Evolutionary conservation across 2,797 vertebrate genomes (phyloP).

Genomic region (Lagodon rhomboides): DNA sequence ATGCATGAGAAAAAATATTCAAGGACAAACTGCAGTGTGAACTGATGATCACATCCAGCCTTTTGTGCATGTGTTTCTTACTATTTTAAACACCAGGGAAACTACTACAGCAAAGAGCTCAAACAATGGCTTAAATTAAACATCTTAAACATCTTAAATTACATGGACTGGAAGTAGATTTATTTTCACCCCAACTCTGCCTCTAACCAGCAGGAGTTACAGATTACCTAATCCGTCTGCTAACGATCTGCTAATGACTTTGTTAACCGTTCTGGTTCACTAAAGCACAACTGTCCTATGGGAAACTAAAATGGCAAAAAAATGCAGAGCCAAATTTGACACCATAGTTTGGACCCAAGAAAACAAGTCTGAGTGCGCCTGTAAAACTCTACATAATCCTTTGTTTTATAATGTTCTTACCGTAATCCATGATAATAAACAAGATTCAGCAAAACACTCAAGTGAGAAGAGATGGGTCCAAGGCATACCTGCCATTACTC

Average conservation of each 20-base stretch:
- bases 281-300: slow-evolving; percentile 10
- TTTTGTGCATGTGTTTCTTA: background rate
- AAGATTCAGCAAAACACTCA: background rate
- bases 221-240: slow-evolving; percentile 20
- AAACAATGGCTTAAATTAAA: slow-evolving; percentile 2
- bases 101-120: background rate
- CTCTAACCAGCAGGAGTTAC: slow-evolving; percentile 9
- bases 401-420: background rate
- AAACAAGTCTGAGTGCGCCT: background rate
- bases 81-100: background rate
- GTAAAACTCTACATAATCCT: background rate
- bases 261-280: slow-evolving; percentile 14
- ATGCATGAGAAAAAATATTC: background rate
- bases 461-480: background rate
- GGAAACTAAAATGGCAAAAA: background rate
- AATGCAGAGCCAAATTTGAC: background rate
- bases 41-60: slow-evolving; percentile 19
- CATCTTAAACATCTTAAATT: slow-evolving; percentile 4
- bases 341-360: background rate
- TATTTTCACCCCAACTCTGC: slow-evolving; percentile 3
- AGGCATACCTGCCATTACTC: no score
- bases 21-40: slow-evolving; percentile 28
- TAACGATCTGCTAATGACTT: slow-evolving; percentile 19
- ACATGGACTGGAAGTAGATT: slow-evolving; percentile 3
- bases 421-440: background rate